phyloP scores from a whole-genome alignment of 2,113 vertebrate species.

The Pollimyrus isidori region DNA sequence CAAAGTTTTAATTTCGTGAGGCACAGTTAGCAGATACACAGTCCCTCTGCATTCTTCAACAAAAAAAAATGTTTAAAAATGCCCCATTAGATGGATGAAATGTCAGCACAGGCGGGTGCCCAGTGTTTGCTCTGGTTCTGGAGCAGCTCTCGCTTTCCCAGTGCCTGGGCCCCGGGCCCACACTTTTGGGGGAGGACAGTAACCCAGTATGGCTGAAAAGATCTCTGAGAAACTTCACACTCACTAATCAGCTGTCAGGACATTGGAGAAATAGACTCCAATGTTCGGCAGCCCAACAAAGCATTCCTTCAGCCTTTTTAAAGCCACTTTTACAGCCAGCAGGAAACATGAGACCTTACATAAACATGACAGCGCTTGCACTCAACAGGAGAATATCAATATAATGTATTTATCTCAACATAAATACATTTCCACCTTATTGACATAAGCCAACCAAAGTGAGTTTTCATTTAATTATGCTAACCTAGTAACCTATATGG shows the following conservation, averaged over 20 bases:
- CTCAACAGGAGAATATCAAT: not conserved
- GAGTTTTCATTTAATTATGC: not conserved
- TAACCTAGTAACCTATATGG: not conserved
- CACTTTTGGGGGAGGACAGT: not conserved
- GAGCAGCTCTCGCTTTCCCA: not conserved
- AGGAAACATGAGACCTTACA: not conserved
- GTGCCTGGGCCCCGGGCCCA: not conserved
- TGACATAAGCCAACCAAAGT: not conserved
- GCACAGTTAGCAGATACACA: not conserved
- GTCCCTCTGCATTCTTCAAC: not conserved
- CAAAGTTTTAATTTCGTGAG: not conserved
- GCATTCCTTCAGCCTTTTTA: not conserved
- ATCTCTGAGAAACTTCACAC: not conserved
- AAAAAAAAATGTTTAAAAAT: not conserved
- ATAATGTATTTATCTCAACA: not conserved
- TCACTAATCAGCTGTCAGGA: conserved; percentile 5
- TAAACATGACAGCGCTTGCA: not conserved
- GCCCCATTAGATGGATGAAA: not conserved
- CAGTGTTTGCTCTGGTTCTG: not conserved
- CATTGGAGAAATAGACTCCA: not conserved
- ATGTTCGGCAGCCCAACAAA: not conserved
- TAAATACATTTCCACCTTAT: not conserved
- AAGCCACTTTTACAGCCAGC: not conserved
- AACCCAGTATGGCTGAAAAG: not conserved
- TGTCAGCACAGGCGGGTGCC: not conserved